A percentile compares a stretch with the other conserved stretches of the same genome.
Evolutionary conservation across 2,113 vertebrate species (phyloP).

Genomic region (Calyptommatus sinebrachiatus): DNA sequence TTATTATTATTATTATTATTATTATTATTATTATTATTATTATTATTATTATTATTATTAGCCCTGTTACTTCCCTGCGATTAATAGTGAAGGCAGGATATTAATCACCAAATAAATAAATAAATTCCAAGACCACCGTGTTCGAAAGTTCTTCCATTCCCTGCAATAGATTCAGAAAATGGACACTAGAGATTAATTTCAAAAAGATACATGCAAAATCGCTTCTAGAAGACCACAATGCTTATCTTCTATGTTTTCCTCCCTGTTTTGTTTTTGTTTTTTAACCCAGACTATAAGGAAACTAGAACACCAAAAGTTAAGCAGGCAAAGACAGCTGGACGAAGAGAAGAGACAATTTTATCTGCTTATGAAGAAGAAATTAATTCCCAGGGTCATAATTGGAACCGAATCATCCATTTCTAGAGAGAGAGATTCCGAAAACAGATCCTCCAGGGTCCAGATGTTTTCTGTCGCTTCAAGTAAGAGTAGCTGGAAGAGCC

Average conservation of each 20-base stretch:
- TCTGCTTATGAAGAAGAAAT: constrained; percentile 33
- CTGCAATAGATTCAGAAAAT: no score
- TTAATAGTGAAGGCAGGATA: no score
- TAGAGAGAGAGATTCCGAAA: background rate
- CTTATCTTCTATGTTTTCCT: background rate
- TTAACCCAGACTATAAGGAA: constrained; percentile 30
- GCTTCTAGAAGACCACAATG: no score
- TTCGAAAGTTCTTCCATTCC: no score
- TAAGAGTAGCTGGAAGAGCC: constrained; percentile 13
- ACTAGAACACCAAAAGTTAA: constrained; percentile 36
- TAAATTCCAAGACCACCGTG: no score
- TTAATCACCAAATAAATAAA: no score
- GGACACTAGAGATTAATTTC: no score
- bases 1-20: no score
- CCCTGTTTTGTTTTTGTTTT: background rate
- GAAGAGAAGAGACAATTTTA: constrained; percentile 45
- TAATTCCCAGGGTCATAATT: background rate
- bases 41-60: no score
- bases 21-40: no score
- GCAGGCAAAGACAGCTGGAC: constrained; percentile 38
- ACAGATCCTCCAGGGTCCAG: background rate
- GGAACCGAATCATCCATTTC: background rate
- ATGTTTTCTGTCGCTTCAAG: background rate
- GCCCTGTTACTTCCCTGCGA: no score
- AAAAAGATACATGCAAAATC: no score